Percentiles rank a stretch among this genome's conserved stretches.
Evolutionary conservation across 2,888 invertebrate species (phyloP).

Genomic region (Drosophila planitibia): DNA sequence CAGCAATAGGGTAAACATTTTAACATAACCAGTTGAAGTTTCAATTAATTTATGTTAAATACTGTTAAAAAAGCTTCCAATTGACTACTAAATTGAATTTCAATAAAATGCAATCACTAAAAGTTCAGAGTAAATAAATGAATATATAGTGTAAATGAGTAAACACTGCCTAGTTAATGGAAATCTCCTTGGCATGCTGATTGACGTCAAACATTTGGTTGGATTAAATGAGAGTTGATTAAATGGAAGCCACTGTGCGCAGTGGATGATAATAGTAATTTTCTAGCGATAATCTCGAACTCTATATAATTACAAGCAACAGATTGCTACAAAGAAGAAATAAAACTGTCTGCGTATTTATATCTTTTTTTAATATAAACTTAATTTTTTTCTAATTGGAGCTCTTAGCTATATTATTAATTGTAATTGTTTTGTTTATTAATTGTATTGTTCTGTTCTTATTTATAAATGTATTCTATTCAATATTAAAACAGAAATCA

Average conservation of each 20-base stretch:
- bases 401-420: not conserved
- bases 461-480: not conserved
- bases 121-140: constrained; percentile 15
- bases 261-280: not conserved
- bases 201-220: constrained; percentile 51
- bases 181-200: constrained; percentile 55
- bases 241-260: not conserved
- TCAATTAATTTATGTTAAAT: constrained; percentile 79
- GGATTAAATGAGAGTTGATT: constrained; percentile 2
- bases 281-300: not conserved
- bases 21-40: constrained; percentile 47
- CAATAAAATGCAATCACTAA: constrained; percentile 67
- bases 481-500: not conserved
- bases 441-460: too few relatives aligned
- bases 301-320: not conserved
- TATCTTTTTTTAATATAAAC: not conserved
- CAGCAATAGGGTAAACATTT: constrained; percentile 59
- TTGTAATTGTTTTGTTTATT: not conserved
- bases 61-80: constrained; percentile 69
- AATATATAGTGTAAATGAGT: constrained; percentile 31
- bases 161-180: constrained; percentile 56
- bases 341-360: not conserved
- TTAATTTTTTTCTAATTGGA: not conserved
- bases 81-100: constrained; percentile 75
- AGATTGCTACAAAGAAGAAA: not conserved